Evolutionary conservation across 2,888 invertebrate genomes (phyloP).

Genomic region (Panopea generosa): DNA sequence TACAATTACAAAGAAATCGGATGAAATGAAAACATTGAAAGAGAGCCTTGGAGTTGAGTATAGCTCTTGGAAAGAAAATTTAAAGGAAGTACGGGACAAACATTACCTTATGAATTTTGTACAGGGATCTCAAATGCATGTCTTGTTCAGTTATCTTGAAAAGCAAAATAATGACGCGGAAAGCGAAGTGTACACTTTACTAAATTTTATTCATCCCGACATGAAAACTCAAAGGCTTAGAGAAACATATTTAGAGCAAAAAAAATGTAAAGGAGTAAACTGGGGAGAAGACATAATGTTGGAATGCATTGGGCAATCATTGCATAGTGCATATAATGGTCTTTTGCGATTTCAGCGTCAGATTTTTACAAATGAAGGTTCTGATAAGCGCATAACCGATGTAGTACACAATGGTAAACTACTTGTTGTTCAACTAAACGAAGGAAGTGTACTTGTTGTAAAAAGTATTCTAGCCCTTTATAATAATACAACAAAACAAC

Average conservation of each 20-base stretch:
- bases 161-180: background rate
- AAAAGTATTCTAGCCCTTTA: slow-evolving; percentile 63
- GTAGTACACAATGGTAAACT: slow-evolving; percentile 58
- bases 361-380: too few species aligned
- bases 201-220: slow-evolving; percentile 58
- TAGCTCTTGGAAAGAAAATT: slow-evolving; percentile 43
- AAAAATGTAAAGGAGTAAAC: background rate
- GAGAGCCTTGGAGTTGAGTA: slow-evolving; percentile 21
- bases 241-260: background rate
- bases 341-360: too few species aligned
- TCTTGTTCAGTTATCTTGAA: slow-evolving; percentile 48
- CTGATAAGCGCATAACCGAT: slow-evolving; percentile 30
- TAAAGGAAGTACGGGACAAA: slow-evolving; percentile 31
- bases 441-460: slow-evolving; percentile 57
- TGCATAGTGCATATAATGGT: slow-evolving; percentile 33
- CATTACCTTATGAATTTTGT: slow-evolving; percentile 63
- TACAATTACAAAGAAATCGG: background rate
- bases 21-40: slow-evolving; percentile 11
- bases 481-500: slow-evolving; percentile 52
- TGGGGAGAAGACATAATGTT: slow-evolving; percentile 7
- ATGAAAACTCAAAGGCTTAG: slow-evolving; percentile 8
- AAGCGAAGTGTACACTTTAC: slow-evolving; percentile 27
- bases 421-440: slow-evolving; percentile 59
- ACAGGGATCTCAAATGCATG: slow-evolving; percentile 60
- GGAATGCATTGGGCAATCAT: slow-evolving; percentile 34